Conservation (phyloP, 1,140 invertebrate species). For the Neodiprion pinetum region DNA sequence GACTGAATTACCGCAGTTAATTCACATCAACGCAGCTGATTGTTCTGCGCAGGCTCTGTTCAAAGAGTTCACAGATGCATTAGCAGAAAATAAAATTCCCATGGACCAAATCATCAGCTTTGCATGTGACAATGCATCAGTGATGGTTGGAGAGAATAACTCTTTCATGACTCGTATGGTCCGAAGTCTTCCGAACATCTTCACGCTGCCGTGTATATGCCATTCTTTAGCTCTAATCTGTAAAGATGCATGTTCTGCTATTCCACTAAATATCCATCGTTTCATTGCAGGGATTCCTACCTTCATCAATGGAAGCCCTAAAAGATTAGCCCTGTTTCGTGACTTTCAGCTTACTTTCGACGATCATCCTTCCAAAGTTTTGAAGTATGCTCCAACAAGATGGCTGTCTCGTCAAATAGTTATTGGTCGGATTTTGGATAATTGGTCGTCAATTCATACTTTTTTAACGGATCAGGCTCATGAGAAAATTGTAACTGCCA, state of each 20-base stretch:
- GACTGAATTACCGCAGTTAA: slow-evolving; percentile 17
- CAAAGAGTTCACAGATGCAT: slow-evolving; percentile 6
- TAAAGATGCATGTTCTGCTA: slow-evolving; percentile 42
- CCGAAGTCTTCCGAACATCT: slow-evolving; percentile 37
- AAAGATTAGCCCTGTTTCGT: slow-evolving; percentile 22
- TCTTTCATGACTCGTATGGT: slow-evolving; percentile 27
- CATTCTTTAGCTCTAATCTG: slow-evolving; percentile 49
- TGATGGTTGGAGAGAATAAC: slow-evolving; percentile 14
- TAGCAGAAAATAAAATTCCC: slow-evolving; percentile 5
- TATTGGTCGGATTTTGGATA: too few relatives aligned
- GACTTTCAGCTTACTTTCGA: slow-evolving; percentile 24
- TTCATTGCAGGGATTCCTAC: not conserved
- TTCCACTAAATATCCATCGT: slow-evolving; percentile 29
- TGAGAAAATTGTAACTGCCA: too few relatives aligned
- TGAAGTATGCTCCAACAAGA: slow-evolving; percentile 16
- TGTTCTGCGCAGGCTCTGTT: slow-evolving; percentile 10
- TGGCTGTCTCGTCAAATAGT: slow-evolving; percentile 24
- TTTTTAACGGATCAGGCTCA: too few relatives aligned
- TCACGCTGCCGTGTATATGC: slow-evolving; percentile 49
- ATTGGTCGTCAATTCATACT: too few relatives aligned
- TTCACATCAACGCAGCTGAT: slow-evolving; percentile 2
- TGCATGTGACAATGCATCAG: not conserved
- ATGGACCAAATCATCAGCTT: too few relatives aligned
- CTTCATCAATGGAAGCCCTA: slow-evolving; percentile 22
- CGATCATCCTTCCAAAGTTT: slow-evolving; percentile 12